These are phyloP conservation scores for Mormyrus hasselquistii DNA, from an alignment of 2,797 vertebrate genomes.

Conservation along the genomic window DNA sequence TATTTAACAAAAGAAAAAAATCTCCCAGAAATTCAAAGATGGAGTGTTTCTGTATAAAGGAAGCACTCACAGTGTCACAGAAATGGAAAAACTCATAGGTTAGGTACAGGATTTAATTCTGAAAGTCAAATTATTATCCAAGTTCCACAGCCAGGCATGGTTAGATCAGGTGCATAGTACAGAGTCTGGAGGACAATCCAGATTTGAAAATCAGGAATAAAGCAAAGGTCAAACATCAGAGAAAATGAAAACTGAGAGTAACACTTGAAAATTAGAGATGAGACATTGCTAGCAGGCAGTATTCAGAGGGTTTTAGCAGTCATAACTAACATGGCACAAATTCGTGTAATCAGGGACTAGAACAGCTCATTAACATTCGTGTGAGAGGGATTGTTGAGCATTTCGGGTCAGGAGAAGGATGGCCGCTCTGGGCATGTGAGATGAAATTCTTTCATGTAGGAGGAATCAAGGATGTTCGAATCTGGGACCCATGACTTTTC, in stretches of 20 bases:
- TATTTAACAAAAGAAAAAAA: background rate
- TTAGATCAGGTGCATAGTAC: background rate
- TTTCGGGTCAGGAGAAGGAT: background rate
- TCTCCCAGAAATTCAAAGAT: background rate
- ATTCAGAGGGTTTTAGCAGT: background rate
- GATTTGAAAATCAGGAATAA: background rate
- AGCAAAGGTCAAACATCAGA: background rate
- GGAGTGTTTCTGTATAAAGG: background rate
- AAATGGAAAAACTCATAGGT: background rate
- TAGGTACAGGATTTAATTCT: background rate
- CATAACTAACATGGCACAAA: background rate
- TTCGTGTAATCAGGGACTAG: background rate
- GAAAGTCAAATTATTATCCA: background rate
- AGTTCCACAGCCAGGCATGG: background rate
- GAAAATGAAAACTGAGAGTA: background rate
- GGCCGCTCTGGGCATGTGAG: background rate
- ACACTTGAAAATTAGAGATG: background rate
- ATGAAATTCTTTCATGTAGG: background rate
- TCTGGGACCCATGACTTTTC: background rate
- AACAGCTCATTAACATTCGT: background rate
- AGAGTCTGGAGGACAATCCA: background rate
- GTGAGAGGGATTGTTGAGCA: background rate
- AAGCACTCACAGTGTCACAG: background rate
- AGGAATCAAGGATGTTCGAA: background rate
- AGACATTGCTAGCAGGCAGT: background rate